Evolutionary conservation across 2,888 invertebrate genomes (phyloP).

Genomic region (Apocheima hispidaria): DNA sequence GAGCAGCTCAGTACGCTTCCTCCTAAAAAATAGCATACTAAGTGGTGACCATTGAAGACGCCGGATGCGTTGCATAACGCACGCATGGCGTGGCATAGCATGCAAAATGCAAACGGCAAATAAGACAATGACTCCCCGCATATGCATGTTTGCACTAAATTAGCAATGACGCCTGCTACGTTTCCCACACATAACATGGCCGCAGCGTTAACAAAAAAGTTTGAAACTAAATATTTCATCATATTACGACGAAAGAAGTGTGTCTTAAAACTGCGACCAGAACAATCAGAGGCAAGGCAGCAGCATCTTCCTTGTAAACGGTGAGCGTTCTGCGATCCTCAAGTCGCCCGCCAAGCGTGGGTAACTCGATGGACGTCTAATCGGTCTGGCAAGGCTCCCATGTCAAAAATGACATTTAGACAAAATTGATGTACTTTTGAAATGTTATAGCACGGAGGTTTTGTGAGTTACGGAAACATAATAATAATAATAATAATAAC

Average conservation of each 20-base stretch:
- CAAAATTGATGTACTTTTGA: too few species aligned
- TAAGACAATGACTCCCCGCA: constrained; percentile 61
- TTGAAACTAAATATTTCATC: neutral
- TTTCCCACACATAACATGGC: constrained; percentile 72
- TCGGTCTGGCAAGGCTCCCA: too few species aligned
- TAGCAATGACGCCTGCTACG: constrained; percentile 72
- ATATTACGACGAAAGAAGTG: neutral
- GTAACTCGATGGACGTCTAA: too few species aligned
- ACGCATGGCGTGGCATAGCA: constrained; percentile 28
- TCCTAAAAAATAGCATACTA: constrained; percentile 3
- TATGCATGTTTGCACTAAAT: constrained; percentile 78
- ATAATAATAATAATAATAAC: too few species aligned
- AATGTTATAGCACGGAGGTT: too few species aligned
- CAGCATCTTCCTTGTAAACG: too few species aligned
- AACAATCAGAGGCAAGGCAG: too few species aligned
- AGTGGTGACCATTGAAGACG: constrained; percentile 11
- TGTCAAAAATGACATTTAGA: too few species aligned
- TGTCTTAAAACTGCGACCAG: too few species aligned
- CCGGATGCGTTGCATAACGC: constrained; percentile 35
- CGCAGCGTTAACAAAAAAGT: constrained; percentile 59
- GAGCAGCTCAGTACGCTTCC: neutral
- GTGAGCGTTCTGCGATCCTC: too few species aligned
- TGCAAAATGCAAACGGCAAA: constrained; percentile 47
- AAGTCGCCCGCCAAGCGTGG: too few species aligned
- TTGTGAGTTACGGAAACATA: too few species aligned